Conservation (phyloP, 2,797 vertebrate species). For the Falco rusticolus region DNA sequence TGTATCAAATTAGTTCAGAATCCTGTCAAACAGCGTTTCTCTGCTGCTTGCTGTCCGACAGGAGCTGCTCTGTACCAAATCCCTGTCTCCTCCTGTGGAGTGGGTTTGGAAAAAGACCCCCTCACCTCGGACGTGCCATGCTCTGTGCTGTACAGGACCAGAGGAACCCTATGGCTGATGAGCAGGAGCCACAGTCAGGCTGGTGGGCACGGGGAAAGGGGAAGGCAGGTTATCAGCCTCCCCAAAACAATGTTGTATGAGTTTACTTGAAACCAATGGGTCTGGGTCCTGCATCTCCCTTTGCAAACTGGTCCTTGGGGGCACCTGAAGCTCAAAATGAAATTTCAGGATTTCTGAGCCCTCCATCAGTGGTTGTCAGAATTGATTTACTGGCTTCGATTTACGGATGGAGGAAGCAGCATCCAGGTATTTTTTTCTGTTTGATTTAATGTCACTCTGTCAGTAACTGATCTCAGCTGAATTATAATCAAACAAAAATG, state of each 20-base stretch:
- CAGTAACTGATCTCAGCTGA: slow-evolving; percentile 12
- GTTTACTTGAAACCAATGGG: background rate
- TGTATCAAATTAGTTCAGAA: background rate
- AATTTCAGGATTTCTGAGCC: background rate
- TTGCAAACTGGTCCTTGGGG: background rate
- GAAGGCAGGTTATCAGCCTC: background rate
- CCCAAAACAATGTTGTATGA: background rate
- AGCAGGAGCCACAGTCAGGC: background rate
- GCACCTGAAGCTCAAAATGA: background rate
- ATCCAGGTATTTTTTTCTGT: background rate
- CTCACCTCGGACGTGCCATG: background rate
- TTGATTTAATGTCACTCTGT: slow-evolving; percentile 8
- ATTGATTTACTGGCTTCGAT: background rate
- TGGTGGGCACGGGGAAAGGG: background rate
- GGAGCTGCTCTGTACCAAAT: background rate
- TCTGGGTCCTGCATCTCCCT: background rate
- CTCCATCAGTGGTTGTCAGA: background rate
- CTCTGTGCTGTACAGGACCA: background rate
- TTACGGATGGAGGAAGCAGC: background rate
- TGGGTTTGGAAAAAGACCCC: background rate
- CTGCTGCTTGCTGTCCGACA: background rate
- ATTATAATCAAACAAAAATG: slow-evolving; percentile 7
- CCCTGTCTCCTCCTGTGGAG: background rate
- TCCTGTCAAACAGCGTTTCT: background rate
- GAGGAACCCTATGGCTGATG: background rate